A percentile compares a stretch with the other conserved stretches of the same genome.
Evolutionary conservation across 2,888 invertebrate genomes (phyloP).

Genomic region (Latheticus oryzae): DNA sequence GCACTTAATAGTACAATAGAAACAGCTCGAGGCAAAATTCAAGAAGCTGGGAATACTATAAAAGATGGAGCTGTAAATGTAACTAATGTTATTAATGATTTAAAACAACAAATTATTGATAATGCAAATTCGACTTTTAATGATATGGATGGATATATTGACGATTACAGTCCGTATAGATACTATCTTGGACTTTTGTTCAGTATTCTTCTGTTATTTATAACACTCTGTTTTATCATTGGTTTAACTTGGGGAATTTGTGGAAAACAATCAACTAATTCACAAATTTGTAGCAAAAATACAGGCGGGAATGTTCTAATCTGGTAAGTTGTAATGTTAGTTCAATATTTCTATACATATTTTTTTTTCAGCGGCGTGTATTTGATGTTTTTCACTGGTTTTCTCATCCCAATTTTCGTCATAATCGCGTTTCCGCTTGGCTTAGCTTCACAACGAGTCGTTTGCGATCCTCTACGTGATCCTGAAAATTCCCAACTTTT

Average conservation of each 20-base stretch:
- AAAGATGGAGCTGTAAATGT: slow-evolving; percentile 53
- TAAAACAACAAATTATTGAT: slow-evolving; percentile 51
- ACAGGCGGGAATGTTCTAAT: slow-evolving; percentile 85
- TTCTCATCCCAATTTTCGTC: slow-evolving; percentile 74
- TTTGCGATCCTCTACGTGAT: slow-evolving; percentile 80
- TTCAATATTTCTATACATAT: no score
- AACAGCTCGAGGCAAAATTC: slow-evolving; percentile 66
- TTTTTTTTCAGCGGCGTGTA: slow-evolving; percentile 66
- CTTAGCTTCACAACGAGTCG: slow-evolving; percentile 73
- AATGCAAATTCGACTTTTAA: slow-evolving; percentile 48
- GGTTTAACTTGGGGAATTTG: slow-evolving; percentile 91
- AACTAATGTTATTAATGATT: slow-evolving; percentile 47
- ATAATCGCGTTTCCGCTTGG: slow-evolving; percentile 79
- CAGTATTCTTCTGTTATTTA: slow-evolving; percentile 75
- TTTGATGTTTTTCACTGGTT: slow-evolving; percentile 81
- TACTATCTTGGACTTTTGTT: slow-evolving; percentile 80
- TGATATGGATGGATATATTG: slow-evolving; percentile 51
- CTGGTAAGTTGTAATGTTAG: slow-evolving; percentile 77
- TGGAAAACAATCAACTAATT: slow-evolving; percentile 88
- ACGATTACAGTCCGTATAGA: slow-evolving; percentile 69
- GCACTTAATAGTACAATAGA: slow-evolving; percentile 77
- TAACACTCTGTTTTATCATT: slow-evolving; percentile 77
- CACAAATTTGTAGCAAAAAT: slow-evolving; percentile 88
- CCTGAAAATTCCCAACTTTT: slow-evolving; percentile 73
- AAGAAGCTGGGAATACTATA: slow-evolving; percentile 44